Base-by-base conservation (phyloP, 2,113 vertebrate species). In the Lates calcarifer region DNA sequence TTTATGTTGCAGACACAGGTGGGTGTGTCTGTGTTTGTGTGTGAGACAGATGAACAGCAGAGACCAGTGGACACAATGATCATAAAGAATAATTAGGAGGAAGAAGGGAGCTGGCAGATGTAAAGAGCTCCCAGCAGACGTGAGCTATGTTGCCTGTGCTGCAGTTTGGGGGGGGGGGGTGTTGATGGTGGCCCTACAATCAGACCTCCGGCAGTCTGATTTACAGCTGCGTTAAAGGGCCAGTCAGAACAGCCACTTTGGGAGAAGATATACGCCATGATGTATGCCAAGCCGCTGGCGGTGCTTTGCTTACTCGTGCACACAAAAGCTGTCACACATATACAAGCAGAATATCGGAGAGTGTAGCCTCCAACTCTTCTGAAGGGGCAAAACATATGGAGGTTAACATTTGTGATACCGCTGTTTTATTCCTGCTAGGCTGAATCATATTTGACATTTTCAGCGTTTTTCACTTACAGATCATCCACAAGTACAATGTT, bases 161-260 rank as follows among this genome's bases (percentile, higher is more conserved):
- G 81, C 73, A 61, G 56, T 37, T 14, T 33, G 26, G 7, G 47
- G 56, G 2, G 53, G 24, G 28, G 0, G 37, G 84, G 33, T 49
- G 69, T 28, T 58, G 61, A n/a, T n/a, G n/a, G n/a, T n/a, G n/a
- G n/a, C 53, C 49, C 35, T 15, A 62, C 74, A 81, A 68, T 41
- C 75, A 84, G 74, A 72, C 77, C 76, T 86, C 77, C 82, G 82
- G 74, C 66, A 65, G 76, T 61, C 84, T 91, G 90, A 94, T 93
- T 94, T 93, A 94, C 76, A 77, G 81, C 76, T 43, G 80, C 55
- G 74, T 87, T 92, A 93, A 87, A 82, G 85, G 79, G 82, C 61
- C 84, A 56, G 83, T 78, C 69, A 82, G 73, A 84, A n/a, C 74
- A 79, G 84, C 80, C 85, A 90, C 91, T 92, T 90, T 90, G 85